Percentiles rank a stretch among this genome's conserved stretches.
Evolutionary conservation across 2,797 vertebrate genomes (phyloP).

Genomic region (Gallinago stenura): DNA sequence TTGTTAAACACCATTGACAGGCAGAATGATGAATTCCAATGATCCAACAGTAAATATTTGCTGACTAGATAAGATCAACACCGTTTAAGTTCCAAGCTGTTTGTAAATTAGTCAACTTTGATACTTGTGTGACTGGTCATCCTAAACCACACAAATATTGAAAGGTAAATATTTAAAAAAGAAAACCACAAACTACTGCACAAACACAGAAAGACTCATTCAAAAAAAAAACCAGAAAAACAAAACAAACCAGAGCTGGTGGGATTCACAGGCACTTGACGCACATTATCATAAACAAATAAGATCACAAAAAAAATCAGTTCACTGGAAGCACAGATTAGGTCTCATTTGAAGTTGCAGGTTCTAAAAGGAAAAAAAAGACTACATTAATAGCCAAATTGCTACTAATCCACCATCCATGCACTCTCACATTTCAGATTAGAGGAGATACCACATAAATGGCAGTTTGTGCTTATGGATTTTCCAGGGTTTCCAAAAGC

Average conservation of each 20-base stretch:
- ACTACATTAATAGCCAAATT: background rate
- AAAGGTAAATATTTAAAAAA: constrained; percentile 13
- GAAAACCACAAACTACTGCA: background rate
- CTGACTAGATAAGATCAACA: background rate
- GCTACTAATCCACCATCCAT: accelerated
- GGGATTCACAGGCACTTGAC: background rate
- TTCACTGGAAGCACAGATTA: background rate
- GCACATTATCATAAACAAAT: background rate
- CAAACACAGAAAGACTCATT: background rate
- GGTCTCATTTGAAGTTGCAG: background rate
- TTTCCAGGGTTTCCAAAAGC: background rate
- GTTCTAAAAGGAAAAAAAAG: background rate
- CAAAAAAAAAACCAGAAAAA: background rate
- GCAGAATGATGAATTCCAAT: background rate
- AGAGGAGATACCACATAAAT: background rate
- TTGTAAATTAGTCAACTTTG: background rate
- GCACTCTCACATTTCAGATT: too few relatives aligned
- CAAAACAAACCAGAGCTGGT: background rate
- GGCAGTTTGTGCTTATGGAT: background rate
- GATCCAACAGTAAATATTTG: background rate
- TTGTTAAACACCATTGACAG: background rate
- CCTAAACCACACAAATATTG: background rate
- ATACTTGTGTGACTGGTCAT: background rate
- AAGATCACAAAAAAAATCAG: background rate
- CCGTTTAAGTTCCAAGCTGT: background rate